Evolutionary conservation across 2,888 invertebrate species (phyloP), one percentile per base, ranked within the genome.

Genomic region (Apomyelois bistriatella): DNA sequence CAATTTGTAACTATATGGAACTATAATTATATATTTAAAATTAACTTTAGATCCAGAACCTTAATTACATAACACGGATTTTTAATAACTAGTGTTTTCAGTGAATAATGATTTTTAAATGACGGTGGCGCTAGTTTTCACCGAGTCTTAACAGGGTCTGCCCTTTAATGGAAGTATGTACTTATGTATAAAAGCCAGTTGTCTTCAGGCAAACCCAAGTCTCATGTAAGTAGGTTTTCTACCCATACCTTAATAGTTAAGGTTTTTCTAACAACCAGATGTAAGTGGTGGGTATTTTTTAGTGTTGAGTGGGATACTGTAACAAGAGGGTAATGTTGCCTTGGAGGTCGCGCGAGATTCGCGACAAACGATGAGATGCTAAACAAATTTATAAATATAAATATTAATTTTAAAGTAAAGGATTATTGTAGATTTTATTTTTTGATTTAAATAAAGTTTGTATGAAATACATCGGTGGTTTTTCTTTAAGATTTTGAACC

Each of bases 401-500:
- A 78, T 79, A 80, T 72, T 79, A 77, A 82, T 76, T 80, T 76
- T 77, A 75, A 82, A 82, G 65, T 70, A 74, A 79, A 84, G 79
- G 76, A 79, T 79, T 85, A 85, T 81, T 89, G 89, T 89, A 89
- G 86, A 87, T 82, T 89, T 90, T 90, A 90, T 90, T 90, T 90
- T 90, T 90, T 83, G 88, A 90, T 86, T 89, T 88, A 85, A 90
- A 87, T 90, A 90, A 90, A 90, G 86, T 90, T 90, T 90, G 87
- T 90, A 89, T 79, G 74, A 89, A 89, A 89, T 76, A 74, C 48
- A 61, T 53, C 12, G 22, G 46, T 61, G 53, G 52, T 55, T 65
- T 70, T 66, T 61, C 49, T 16, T 16, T 2, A 15, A 4, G 3
- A 5, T 7, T 15, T n/a, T 7, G 12, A 38, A 15, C 10, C 35